Base-by-base conservation (phyloP, 1,140 invertebrate species). In the Meloidogyne floridensis region DNA sequence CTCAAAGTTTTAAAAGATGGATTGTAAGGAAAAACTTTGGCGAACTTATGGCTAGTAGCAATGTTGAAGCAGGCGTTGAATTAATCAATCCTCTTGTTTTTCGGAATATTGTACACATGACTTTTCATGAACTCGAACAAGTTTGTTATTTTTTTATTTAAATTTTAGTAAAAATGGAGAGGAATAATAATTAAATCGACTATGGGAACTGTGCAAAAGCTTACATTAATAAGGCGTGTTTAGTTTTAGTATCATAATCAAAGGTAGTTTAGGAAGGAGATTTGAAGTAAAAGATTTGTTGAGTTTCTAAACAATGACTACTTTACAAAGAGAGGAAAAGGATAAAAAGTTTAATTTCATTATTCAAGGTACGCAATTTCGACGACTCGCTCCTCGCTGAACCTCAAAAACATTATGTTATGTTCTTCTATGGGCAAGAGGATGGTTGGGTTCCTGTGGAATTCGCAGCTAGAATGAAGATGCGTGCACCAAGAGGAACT, bases 31-130 rank as follows among this genome's bases (percentile, higher is more conserved):
- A 54, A 47, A 7, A n/a, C 18, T n/a, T 74, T 54, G 43, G 43
- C 0, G 72, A 54, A 7, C 18, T 54, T 15, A 74, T 54, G 53
- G 13, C 72, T 47, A 18, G 7, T 18, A 74, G 53, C n/a, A 54
- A 5, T n/a, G 4, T 54, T 0, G 72, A 74, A 54, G 72, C 72
- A 54, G 72, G 15, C 7, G 72, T 18, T 54, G 72, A 74, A 74
- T 54, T 74, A 54, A 54, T 54, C 7, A 54, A 74, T 47, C 72
- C 72, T 4, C 53, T 74, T n/a, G 72, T 74, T 47, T 15, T 54
- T 51, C 5, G 72, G 15, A 74, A 74, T 54, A 74, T 74, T 54
- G 72, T 54, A 15, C 72, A 74, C n/a, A 74, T 74, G 72, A 54
- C 18, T 54, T 15, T 51, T 54, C 72, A 74, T 54, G 72, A 74